Conservation (phyloP, 2,113 vertebrate genomes). For the Anoura caudifer region DNA sequence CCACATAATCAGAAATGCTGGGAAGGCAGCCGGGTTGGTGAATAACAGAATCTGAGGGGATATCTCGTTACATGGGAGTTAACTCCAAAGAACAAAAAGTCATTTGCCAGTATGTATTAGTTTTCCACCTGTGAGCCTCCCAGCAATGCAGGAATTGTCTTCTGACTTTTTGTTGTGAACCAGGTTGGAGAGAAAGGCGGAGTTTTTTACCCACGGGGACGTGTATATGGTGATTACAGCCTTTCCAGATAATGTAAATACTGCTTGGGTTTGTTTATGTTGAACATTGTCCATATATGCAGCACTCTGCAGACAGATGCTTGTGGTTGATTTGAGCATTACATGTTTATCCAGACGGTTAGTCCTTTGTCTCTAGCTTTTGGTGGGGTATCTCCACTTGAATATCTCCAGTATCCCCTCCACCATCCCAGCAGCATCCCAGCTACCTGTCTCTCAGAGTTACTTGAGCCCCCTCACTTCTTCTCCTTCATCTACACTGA, state of each 20-base stretch:
- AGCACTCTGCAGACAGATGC: not conserved
- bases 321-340: not conserved
- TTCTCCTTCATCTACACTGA: no score
- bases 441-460: not conserved
- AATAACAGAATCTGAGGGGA: not conserved
- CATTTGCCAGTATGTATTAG: fast-evolving
- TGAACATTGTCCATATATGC: fast-evolving
- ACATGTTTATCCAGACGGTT: not conserved
- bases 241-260: not conserved
- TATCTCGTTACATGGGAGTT: not conserved
- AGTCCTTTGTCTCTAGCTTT: not conserved
- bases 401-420: not conserved
- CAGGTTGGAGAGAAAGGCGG: not conserved
- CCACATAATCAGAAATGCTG: not conserved
- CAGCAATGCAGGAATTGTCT: not conserved
- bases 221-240: not conserved
- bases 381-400: not conserved
- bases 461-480: not conserved
- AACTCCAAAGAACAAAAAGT: not conserved
- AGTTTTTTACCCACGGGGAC: not conserved
- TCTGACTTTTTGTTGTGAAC: not conserved
- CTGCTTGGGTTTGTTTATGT: not conserved
- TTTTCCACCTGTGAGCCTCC: not conserved
- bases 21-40: not conserved
- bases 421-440: not conserved